Conservation (phyloP, 2,797 vertebrate genomes). For the Ceryle rudis region DNA sequence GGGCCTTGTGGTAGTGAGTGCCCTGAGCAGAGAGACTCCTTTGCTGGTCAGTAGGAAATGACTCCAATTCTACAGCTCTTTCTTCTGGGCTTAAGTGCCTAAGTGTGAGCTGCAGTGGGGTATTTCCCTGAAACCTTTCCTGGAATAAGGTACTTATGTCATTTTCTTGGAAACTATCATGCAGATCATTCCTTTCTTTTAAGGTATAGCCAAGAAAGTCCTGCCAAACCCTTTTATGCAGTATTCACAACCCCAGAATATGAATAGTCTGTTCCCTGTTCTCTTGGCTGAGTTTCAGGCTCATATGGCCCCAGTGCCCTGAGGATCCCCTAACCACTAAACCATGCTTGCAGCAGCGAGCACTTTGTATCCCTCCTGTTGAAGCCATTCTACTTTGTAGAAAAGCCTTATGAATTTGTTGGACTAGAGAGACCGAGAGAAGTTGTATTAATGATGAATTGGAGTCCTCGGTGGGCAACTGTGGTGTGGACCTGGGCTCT, state of each 20-base stretch:
- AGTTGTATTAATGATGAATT: neutral
- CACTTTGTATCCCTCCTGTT: neutral
- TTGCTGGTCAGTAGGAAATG: slow-evolving; percentile 11
- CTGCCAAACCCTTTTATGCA: slow-evolving; percentile 51
- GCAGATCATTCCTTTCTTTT: slow-evolving; percentile 50
- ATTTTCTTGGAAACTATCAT: slow-evolving; percentile 60
- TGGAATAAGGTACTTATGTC: slow-evolving; percentile 65
- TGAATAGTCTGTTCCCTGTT: neutral
- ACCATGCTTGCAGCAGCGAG: neutral
- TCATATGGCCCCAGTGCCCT: neutral
- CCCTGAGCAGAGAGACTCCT: neutral
- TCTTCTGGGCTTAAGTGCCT: slow-evolving; percentile 7
- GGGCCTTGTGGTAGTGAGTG: neutral
- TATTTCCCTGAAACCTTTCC: slow-evolving; percentile 72
- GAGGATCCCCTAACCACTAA: slow-evolving; percentile 50
- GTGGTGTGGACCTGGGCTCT: neutral
- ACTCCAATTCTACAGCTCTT: slow-evolving; percentile 1
- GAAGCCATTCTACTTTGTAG: neutral
- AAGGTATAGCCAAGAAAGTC: slow-evolving; percentile 49
- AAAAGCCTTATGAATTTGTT: neutral
- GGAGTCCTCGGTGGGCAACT: accelerated
- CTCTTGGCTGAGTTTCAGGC: slow-evolving; percentile 3
- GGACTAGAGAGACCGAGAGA: neutral
- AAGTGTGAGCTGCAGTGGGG: slow-evolving; percentile 30
- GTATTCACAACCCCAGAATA: neutral